Base-by-base conservation (phyloP, 35 echinoderm and acorn worm genomes). In the Eucidaris tribuloides region DNA sequence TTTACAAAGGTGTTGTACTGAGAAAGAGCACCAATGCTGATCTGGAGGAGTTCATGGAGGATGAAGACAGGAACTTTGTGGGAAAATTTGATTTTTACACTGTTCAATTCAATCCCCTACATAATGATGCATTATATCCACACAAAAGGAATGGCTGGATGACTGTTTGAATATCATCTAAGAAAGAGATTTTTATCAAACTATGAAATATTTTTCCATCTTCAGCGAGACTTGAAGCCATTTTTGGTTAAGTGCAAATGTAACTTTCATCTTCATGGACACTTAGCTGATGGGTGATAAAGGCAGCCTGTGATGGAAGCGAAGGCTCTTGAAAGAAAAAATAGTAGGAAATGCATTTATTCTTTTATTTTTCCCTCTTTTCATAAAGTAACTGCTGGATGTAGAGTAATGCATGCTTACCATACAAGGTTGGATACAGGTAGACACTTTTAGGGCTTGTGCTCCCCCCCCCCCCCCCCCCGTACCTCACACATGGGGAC, bases 41-140 rank as follows among this genome's bases (percentile, higher is more conserved):
- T 39, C 2, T 86, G 32, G 72, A 87, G 24, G 49, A 87, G 52
- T 87, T 52, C 72, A 13, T 87, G 50, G 84, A 87, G 39, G 55
- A 87, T 54, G 65, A 72, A 35, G 82, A 85, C 50, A 42, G 72
- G 62, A 37, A 77, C 45, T 87, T 74, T 59, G 71, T 87, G 23
- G 84, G 84, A 30, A 87, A 87, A 79, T 54, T 87, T 63, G 72
- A 87, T 35, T 87, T 87, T 79, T 87, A 78, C 38, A 87, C 84
- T 41, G 66, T 85, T 19, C 30, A 46, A 43, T 87, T 87, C 59
- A 71, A 87, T 50, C 70, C 70, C n/a, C 84, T 52, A 18, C 58
- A 64, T 62, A 49, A 82, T 74, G 68, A 34, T n/a, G 39, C 37
- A 3, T 41, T 74, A 34, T 74, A 39, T 39, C 20, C 28, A 28